phyloP scores from a whole-genome alignment of 2,888 invertebrate species.

The Seladonia tumulorum region DNA sequence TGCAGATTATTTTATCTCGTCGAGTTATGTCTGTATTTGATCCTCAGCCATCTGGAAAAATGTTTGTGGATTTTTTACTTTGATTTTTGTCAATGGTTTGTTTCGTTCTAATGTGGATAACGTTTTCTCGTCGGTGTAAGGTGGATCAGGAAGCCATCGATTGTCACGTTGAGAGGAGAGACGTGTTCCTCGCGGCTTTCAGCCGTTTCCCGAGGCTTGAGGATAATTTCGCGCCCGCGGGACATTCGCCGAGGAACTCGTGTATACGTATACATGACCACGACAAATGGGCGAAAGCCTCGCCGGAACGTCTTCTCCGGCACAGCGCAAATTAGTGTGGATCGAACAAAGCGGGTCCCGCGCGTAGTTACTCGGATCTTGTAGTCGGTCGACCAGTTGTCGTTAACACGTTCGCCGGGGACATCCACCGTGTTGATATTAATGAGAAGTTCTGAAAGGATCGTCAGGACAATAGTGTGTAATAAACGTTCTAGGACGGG shows the following conservation, averaged over 20 bases:
- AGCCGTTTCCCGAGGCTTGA: neutral
- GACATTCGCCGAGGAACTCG: neutral
- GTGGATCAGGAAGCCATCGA: neutral
- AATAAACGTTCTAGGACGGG: neutral
- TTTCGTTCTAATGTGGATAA: too few species aligned
- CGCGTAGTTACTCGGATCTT: conserved; percentile 31
- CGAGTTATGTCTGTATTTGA: too few species aligned
- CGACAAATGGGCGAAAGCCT: conserved; percentile 2
- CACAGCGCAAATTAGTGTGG: neutral
- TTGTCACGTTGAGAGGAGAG: neutral
- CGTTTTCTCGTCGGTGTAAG: too few species aligned
- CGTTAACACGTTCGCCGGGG: conserved; percentile 8
- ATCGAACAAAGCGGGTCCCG: conserved; percentile 16
- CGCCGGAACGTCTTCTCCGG: neutral
- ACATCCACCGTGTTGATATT: conserved; percentile 1
- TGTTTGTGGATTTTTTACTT: neutral
- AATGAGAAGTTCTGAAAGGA: conserved; percentile 8
- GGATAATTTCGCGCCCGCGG: neutral
- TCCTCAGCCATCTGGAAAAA: neutral
- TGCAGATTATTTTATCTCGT: neutral
- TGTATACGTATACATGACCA: neutral
- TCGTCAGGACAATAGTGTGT: neutral
- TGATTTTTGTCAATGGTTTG: neutral
- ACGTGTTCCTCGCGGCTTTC: neutral
- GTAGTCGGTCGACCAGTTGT: conserved; percentile 26